A percentile compares a stretch with the other conserved stretches of the same genome.
These are phyloP conservation scores for Elmis aenea DNA, from an alignment of 2,888 invertebrate genomes.

Conservation along the genomic window DNA sequence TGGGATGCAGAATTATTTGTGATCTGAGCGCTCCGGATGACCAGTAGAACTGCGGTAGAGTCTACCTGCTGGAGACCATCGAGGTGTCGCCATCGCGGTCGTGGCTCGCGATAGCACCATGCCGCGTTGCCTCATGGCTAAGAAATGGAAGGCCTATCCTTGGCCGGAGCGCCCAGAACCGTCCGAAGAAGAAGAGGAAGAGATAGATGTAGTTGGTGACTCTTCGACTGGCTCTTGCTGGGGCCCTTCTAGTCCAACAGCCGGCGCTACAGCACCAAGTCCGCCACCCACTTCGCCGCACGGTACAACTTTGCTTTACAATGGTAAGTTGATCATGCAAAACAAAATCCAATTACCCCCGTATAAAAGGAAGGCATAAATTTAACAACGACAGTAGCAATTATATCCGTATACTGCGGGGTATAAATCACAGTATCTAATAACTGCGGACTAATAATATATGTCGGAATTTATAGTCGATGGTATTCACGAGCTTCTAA, in stretches of 20 bases:
- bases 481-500: too few species aligned
- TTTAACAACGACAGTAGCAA: constrained; percentile 5
- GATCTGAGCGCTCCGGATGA: constrained; percentile 21
- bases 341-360: constrained; percentile 3
- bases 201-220: constrained; percentile 84
- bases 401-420: constrained; percentile 2
- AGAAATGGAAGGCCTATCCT: constrained; percentile 88
- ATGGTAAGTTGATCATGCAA: constrained; percentile 55
- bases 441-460: constrained; percentile 16
- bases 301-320: constrained; percentile 71
- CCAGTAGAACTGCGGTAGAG: constrained; percentile 15
- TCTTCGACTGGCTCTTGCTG: constrained; percentile 54
- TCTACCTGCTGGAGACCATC: constrained; percentile 23
- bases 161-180: constrained; percentile 62
- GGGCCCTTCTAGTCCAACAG: constrained; percentile 71
- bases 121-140: constrained; percentile 95
- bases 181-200: constrained; percentile 55
- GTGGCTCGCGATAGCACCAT: constrained; percentile 62
- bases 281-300: constrained; percentile 64
- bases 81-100: constrained; percentile 47
- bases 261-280: constrained; percentile 70
- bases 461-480: constrained; percentile 15
- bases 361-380: constrained; percentile 6
- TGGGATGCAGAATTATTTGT: constrained; percentile 22
- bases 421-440: too few species aligned